Evolutionary conservation across 2,888 invertebrate species (phyloP).

Genomic region (Quadriops clusia): DNA sequence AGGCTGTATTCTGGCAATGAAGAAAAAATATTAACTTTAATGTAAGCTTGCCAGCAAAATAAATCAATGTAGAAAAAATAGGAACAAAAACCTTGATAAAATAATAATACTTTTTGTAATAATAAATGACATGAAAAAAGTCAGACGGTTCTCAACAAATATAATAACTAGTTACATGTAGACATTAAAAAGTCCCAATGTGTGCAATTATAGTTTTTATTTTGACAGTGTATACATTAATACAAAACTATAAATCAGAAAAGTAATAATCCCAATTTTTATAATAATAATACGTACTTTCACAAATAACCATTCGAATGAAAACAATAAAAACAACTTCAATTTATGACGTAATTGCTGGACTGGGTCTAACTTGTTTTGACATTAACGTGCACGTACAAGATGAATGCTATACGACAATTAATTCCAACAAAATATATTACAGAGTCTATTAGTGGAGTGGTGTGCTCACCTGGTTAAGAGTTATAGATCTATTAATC

Average conservation of each 20-base stretch:
- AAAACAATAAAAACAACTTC: slow-evolving; percentile 24
- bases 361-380: slow-evolving; percentile 25
- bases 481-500: slow-evolving; percentile 34
- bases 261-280: slow-evolving; percentile 26
- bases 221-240: slow-evolving; percentile 18
- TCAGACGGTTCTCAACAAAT: too few species aligned
- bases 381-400: slow-evolving; percentile 27
- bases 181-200: too few species aligned
- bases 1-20: too few species aligned
- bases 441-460: slow-evolving; percentile 27
- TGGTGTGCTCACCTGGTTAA: slow-evolving; percentile 29
- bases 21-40: too few species aligned
- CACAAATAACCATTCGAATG: slow-evolving; percentile 18
- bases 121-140: too few species aligned
- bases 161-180: too few species aligned
- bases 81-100: too few species aligned
- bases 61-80: too few species aligned
- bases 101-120: too few species aligned
- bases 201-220: slow-evolving; percentile 11
- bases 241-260: slow-evolving; percentile 27
- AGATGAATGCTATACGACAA: slow-evolving; percentile 32
- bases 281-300: slow-evolving; percentile 22
- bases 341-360: slow-evolving; percentile 28
- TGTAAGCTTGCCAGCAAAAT: too few species aligned
- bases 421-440: slow-evolving; percentile 33